phyloP scores from a whole-genome alignment of 35 echinoderm and acorn worm genomes.

The Ophiothrix spiculata region DNA sequence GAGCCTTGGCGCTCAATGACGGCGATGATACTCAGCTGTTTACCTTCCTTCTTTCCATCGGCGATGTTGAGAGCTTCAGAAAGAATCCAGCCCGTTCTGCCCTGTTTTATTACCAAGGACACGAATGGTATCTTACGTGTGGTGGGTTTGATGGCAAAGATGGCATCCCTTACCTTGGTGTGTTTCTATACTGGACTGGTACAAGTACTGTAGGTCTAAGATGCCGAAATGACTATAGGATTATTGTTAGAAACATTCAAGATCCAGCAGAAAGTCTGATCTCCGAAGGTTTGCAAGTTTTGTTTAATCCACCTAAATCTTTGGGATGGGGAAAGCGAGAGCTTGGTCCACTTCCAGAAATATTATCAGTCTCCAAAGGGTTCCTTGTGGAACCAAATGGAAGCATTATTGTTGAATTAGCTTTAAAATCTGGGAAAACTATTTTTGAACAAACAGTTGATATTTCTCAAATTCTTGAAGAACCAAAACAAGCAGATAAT shows the following conservation, averaged over 20 bases:
- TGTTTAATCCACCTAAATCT: conserved; percentile 79
- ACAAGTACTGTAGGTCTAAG: conserved; percentile 48
- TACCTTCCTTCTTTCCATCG: conserved; percentile 68
- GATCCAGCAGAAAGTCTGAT: conserved; percentile 85
- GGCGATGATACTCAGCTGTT: conserved; percentile 86
- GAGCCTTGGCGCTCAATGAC: conserved; percentile 84
- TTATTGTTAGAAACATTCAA: conserved; percentile 80
- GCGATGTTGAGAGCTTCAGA: conserved; percentile 68
- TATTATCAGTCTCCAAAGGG: conserved; percentile 68
- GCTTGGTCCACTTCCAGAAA: conserved; percentile 70
- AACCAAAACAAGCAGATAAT: conserved; percentile 49
- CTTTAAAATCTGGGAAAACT: conserved; percentile 82
- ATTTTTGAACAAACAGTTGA: conserved; percentile 85
- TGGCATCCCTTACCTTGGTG: conserved; percentile 57
- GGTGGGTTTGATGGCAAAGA: conserved; percentile 44
- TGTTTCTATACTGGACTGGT: conserved; percentile 77
- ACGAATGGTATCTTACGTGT: conserved; percentile 91
- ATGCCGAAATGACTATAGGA: conserved; percentile 79
- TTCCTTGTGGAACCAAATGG: conserved; percentile 86
- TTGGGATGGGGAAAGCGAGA: conserved; percentile 93
- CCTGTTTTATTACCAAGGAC: conserved; percentile 79
- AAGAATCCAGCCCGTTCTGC: conserved; percentile 60
- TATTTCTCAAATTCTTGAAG: conserved; percentile 64
- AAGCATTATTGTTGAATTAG: conserved; percentile 85
- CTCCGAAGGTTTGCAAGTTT: conserved; percentile 82